phyloP scores from a whole-genome alignment of 2,113 vertebrate species.

The Thinocorus orbignyianus region DNA sequence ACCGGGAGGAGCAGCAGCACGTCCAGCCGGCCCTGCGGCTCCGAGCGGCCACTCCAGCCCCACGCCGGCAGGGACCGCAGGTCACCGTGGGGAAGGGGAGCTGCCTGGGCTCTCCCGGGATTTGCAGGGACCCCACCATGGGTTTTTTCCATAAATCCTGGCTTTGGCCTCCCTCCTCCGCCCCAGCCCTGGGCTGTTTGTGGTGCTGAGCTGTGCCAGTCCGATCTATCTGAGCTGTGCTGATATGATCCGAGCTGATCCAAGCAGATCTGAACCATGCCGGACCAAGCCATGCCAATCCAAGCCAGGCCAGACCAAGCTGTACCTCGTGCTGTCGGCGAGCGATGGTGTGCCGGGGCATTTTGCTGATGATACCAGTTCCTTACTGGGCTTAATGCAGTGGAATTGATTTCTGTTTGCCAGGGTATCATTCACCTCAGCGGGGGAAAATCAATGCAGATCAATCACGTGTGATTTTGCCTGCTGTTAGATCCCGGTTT shows the following conservation, averaged over 20 bases:
- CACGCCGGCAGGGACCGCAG: rapidly evolving
- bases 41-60: rapidly evolving
- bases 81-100: rapidly evolving
- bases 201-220: not conserved
- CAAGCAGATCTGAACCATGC: too few species aligned
- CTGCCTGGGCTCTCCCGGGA: not conserved
- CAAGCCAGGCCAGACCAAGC: not conserved
- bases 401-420: slow-evolving; percentile 76
- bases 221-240: too few species aligned
- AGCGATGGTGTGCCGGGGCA: not conserved
- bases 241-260: too few species aligned
- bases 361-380: slow-evolving; percentile 32
- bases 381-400: slow-evolving; percentile 73
- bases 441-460: slow-evolving; percentile 69
- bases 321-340: rapidly evolving
- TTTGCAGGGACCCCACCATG: rapidly evolving
- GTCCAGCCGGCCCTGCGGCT: not conserved
- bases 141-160: too few species aligned
- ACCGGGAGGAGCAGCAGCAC: rapidly evolving
- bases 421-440: slow-evolving; percentile 71
- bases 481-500: slow-evolving; percentile 42
- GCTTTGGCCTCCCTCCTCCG: rapidly evolving
- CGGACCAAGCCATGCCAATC: too few species aligned
- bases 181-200: not conserved
- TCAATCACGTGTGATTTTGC: slow-evolving; percentile 64